phyloP scores from a whole-genome alignment of 2,797 vertebrate genomes.

The Florisuga fusca region DNA sequence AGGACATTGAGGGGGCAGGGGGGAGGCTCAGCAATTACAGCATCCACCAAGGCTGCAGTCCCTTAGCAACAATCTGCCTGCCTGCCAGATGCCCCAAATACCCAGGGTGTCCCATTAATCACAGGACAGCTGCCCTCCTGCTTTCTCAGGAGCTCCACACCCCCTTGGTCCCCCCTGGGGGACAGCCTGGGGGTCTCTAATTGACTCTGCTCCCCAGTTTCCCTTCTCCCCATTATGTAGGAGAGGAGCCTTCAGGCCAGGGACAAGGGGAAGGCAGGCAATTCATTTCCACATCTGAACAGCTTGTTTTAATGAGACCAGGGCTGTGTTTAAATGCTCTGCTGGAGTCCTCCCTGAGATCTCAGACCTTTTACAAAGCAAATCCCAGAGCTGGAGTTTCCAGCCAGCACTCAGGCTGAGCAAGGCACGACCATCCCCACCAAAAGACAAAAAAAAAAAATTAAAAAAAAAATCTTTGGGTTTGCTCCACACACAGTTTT shows the following conservation, averaged over 20 bases:
- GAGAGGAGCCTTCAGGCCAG: not conserved
- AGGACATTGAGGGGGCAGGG: not conserved
- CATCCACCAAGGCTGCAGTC: not conserved
- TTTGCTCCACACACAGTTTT: not conserved
- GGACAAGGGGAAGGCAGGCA: not conserved
- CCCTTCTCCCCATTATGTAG: not conserved
- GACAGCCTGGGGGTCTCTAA: not conserved
- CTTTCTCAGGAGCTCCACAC: not conserved
- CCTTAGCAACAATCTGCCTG: not conserved
- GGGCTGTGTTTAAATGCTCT: not conserved
- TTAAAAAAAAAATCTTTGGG: not conserved
- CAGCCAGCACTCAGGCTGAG: not conserved
- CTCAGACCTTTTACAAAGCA: not conserved
- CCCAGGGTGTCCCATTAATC: conserved; percentile 1
- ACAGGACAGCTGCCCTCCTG: conserved; percentile 16
- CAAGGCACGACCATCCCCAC: not conserved
- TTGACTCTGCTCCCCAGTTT: not conserved
- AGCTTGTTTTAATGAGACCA: not conserved
- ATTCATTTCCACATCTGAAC: not conserved
- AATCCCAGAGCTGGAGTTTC: not conserved
- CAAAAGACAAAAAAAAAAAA: too few relatives aligned
- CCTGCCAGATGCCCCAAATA: not conserved
- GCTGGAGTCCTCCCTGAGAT: not conserved
- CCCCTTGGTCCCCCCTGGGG: not conserved
- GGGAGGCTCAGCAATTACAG: not conserved